Base-by-base conservation (phyloP, 1,140 invertebrate species). In the Drosophila bocqueti region DNA sequence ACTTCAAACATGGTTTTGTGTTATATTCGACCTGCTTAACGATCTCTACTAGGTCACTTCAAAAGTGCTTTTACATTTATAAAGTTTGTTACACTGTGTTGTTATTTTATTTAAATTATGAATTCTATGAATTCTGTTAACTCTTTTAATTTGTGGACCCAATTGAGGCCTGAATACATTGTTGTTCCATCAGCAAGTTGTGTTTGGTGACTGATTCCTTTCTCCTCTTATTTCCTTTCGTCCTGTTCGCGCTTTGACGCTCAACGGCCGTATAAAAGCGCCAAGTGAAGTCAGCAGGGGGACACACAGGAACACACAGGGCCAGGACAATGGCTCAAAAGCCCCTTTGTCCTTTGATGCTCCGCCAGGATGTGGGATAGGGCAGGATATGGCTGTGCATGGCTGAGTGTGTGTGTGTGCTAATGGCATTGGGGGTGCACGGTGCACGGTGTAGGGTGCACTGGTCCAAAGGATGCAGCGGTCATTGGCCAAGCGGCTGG, bases 391-490 rank as follows among this genome's bases (percentile, higher is more conserved):
- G 31, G 24, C 24, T 18, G 42, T 24, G 42, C n/a, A 15, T 21
- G 60, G 60, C 0, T 40, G n/a, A 2, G 16, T 36, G 31, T n/a
- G 31, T n/a, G 50, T 16, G 29, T 61, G 29, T 49, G 52, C 11
- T 60, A 60, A 72, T 47, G 34, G 54, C 31, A 57, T 18, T 9
- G 29, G 40, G 40, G 36, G 4, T 18, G n/a, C 21, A 46, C 10
- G 10, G 18, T 40, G 40, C 46, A 26, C 13, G 3, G 21, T 36
- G 26, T 52, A 11, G 9, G 9, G 0, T 43, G 36, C 67, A 38
- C 16, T n/a, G 26, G 43, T n/a, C 52, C 45, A 31, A 36, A 49
- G 75, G 72, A 46, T 77, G 74, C 75, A 77, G 18, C 31, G 64
- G 57, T 42, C 72, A 75, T 46, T 54, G 71, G 63, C 54, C 63